Evolutionary conservation across 2,797 vertebrate species (phyloP), one percentile per base, ranked within the genome.

Genomic region (Somateria mollissima): DNA sequence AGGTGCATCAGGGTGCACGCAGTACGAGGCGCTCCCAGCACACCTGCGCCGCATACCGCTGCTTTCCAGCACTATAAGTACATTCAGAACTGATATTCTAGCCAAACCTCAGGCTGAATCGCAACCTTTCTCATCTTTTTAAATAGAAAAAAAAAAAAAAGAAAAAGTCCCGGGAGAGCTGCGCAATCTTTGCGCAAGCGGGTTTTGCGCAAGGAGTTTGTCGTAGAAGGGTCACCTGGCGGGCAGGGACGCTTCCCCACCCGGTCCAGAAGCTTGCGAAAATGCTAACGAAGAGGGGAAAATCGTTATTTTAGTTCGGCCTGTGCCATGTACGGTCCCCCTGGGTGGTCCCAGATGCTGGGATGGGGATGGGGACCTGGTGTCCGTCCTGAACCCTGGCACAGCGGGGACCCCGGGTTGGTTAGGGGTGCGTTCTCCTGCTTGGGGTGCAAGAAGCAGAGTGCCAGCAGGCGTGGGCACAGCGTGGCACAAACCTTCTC

Each of bases 281-380:
- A 22, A 22, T 47, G 37, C n/a, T 22, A n/a, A 49, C 56, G 41
- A 51, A 39, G 25, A 19, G 25, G 22, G 13, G 8, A 67, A 73
- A 67, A 41, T 2, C 10, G 16, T 74, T 30, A 6, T 65, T 56
- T 71, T 2, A 14, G 5, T 73, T 34, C 8, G 49, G 10, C 70
- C 27, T 1, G 0, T 2, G 1, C 20, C 62, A 2, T 5, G 17
- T 57, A 13, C 0, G 1, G 2, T 65, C 28, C 25, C 66, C 39
- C 53, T 21, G 28, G 5, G 49, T 1, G 2, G 18, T 14, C 8
- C 0, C 6, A 71, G 62, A 5, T 3, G 1, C 22, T 67, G 39
- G 73, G 73, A 36, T 5, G 0, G 8, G 20, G 32, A 49, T 32
- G 22, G 66, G 66, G 20, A 32, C 43, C 21, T 11, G 3, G 3